A percentile compares a stretch with the other conserved stretches of the same genome.
phyloP scores from a whole-genome alignment of 2,113 vertebrate species.

The Lontra canadensis region DNA sequence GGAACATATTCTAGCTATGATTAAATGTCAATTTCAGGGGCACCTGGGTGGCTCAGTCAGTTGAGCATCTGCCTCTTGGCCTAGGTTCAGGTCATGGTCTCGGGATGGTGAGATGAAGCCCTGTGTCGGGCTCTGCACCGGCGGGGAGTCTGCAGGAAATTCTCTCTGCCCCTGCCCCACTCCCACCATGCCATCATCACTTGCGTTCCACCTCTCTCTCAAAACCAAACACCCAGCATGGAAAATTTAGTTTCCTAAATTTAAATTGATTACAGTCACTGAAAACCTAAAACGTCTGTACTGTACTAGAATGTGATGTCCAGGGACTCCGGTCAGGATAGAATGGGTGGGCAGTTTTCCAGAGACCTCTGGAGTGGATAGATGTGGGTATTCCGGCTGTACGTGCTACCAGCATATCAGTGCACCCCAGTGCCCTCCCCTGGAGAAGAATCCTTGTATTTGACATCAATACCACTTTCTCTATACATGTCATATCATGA shows the following conservation, averaged over 20 bases:
- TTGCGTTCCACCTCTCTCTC: neutral
- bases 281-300: neutral
- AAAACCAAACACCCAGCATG: neutral
- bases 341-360: neutral
- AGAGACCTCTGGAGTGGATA: neutral
- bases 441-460: neutral
- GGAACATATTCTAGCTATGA: neutral
- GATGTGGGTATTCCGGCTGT: neutral
- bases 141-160: neutral
- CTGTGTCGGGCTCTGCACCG: neutral
- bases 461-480: conserved; percentile 16
- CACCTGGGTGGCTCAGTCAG: neutral
- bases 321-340: neutral
- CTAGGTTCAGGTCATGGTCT: neutral
- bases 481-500: neutral
- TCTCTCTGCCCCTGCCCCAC: neutral
- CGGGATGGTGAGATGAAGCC: neutral
- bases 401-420: neutral
- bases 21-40: conserved; percentile 7
- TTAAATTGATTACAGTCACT: neutral
- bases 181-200: neutral
- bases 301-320: neutral
- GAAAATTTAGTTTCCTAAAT: neutral
- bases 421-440: too few species aligned
- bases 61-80: neutral